Evolutionary conservation across 1,140 invertebrate species (phyloP).

Genomic region (Drosophila azteca): DNA sequence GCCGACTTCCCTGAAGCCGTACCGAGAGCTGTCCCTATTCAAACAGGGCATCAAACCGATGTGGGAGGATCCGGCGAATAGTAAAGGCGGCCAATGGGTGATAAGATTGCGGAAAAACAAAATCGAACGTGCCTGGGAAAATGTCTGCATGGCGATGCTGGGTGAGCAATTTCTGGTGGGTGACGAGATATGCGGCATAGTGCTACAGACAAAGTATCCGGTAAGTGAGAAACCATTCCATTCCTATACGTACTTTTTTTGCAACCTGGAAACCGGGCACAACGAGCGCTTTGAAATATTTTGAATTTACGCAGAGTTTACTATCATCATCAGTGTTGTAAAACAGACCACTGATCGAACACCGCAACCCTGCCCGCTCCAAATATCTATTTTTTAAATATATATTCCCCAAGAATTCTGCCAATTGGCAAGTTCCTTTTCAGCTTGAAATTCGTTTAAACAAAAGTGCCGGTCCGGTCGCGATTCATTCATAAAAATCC

Average conservation of each 20-base stretch:
- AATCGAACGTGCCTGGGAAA: constrained; percentile 98
- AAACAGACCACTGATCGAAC: background rate
- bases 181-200: constrained; percentile 98
- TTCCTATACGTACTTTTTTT: background rate
- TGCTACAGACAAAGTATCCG: constrained; percentile 96
- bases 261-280: constrained; percentile 35
- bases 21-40: constrained; percentile 98
- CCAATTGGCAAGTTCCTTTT: constrained; percentile 6
- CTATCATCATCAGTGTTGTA: constrained; percentile 25
- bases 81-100: constrained; percentile 98
- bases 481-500: constrained; percentile 62
- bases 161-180: constrained; percentile 99
- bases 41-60: constrained; percentile 99
- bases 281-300: background rate
- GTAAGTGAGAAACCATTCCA: constrained; percentile 84
- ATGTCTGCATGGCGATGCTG: constrained; percentile 98
- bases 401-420: constrained; percentile 18
- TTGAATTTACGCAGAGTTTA: background rate
- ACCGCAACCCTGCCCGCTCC: background rate
- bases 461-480: constrained; percentile 52
- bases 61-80: constrained; percentile 99
- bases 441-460: constrained; percentile 26
- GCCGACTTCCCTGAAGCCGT: constrained; percentile 93
- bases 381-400: constrained; percentile 5
- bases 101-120: constrained; percentile 96